These are phyloP conservation scores for Hemibagrus guttatus DNA, from an alignment of 2,797 vertebrate genomes.

Conservation along the genomic window DNA sequence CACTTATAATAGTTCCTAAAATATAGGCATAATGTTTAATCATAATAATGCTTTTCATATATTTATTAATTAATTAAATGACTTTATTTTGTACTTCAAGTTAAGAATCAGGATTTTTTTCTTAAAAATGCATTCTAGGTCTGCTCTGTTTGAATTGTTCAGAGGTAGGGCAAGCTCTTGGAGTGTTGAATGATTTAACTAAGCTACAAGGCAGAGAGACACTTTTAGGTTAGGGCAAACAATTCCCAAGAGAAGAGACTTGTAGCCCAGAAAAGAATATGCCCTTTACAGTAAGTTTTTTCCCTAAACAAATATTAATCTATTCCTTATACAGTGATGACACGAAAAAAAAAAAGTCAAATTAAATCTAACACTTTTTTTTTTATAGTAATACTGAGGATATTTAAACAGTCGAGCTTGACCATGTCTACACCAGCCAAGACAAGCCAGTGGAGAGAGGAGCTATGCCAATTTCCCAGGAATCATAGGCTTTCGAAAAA, in stretches of 20 bases:
- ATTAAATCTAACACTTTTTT: neutral
- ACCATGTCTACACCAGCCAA: slow-evolving; percentile 74
- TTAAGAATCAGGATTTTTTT: neutral
- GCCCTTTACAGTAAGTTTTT: slow-evolving; percentile 3
- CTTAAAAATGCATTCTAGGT: slow-evolving; percentile 26
- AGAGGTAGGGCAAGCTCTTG: slow-evolving; percentile 16
- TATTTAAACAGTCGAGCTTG: slow-evolving; percentile 58
- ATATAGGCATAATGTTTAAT: neutral
- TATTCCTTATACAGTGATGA: neutral
- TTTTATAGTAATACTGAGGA: slow-evolving; percentile 13
- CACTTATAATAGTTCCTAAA: neutral
- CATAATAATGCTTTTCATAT: neutral
- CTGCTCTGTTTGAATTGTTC: slow-evolving; percentile 59
- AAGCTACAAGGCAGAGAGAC: slow-evolving; percentile 25
- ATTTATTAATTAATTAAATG: neutral
- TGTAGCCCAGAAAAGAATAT: slow-evolving; percentile 10
- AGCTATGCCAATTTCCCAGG: slow-evolving; percentile 73
- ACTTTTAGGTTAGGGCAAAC: slow-evolving; percentile 31
- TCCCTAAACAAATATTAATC: neutral
- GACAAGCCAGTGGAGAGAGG: slow-evolving; percentile 74
- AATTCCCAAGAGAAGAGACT: neutral
- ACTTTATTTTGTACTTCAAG: neutral
- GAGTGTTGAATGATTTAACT: slow-evolving; percentile 27
- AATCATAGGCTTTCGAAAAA: slow-evolving; percentile 78
- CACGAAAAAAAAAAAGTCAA: neutral